Evolutionary conservation across 2,888 invertebrate species (phyloP), one percentile per base, ranked within the genome.

Genomic region (Mimachlamys varia): DNA sequence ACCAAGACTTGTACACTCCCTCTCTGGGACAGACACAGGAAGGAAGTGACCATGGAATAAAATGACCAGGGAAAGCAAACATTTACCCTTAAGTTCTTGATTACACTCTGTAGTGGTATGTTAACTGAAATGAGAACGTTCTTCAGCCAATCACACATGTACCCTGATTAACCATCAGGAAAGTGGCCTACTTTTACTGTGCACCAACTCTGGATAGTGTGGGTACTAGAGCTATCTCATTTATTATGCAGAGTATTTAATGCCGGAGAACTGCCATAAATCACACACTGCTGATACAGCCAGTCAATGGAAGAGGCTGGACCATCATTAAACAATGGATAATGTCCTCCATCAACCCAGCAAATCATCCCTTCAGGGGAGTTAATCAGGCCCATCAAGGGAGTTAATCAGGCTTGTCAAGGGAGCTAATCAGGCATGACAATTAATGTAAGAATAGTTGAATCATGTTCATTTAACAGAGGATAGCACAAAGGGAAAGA

Each of bases 331-430:
- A 76, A 76, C 33, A 76, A 76, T 76, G 76, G 76, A 76, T 76
- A 76, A 76, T 76, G 27, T 10, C 76, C 33, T 76, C 22, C 33
- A 76, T 76, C 27, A 76, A 33, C 33, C 33, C 22, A 33, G 33
- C 76, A 76, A 76, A 76, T 76, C 76, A 76, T 27, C 33, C 22
- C 76, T 33, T 76, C 76, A 76, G 27, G 76, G 76, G 76, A 76
- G 76, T 76, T 76, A 76, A 76, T 76, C 33, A 76, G 12, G 33
- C 27, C 27, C 22, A 76, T 27, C 62, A 76, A 76, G 62, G 62
- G 62, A 27, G 13, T 10, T 27, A 76, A 76, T 76, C 62, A 76
- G 27, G 62, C 76, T 76, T 10, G 27, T 76, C 33, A 76, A 76
- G 76, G 76, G 76, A 13, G 33, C 33, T 76, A 76, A 76, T 76